These are phyloP conservation scores for Nomada hirtipes DNA, from an alignment of 2,888 invertebrate genomes.

Conservation along the genomic window DNA sequence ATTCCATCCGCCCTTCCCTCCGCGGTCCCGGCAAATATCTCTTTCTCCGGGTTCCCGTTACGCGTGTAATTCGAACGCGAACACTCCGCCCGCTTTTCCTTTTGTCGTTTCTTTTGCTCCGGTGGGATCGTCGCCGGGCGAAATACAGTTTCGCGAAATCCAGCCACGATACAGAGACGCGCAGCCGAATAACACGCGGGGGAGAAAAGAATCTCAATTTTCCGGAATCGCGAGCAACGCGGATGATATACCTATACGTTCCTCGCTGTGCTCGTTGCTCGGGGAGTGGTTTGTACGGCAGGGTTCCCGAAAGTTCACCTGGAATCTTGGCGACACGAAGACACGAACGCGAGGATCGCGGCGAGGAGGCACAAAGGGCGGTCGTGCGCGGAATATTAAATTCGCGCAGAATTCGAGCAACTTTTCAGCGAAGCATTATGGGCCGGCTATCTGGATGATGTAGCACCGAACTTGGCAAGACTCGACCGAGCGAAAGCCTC, in stretches of 20 bases:
- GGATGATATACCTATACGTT: slow-evolving; percentile 1
- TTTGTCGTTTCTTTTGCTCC: slow-evolving; percentile 3
- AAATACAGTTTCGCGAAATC: not conserved
- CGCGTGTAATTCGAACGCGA: slow-evolving; percentile 73
- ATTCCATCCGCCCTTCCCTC: slow-evolving; percentile 29
- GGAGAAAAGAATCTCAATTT: slow-evolving; percentile 18
- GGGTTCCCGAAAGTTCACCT: not conserved
- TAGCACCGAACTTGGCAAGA: slow-evolving; percentile 82
- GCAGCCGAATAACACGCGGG: slow-evolving; percentile 1
- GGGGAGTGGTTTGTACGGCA: not conserved
- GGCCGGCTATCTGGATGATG: slow-evolving; percentile 81
- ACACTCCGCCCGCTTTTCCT: slow-evolving; percentile 25
- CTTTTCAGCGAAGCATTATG: slow-evolving; percentile 81
- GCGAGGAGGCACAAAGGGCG: slow-evolving; percentile 45
- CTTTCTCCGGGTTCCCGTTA: slow-evolving; percentile 71
- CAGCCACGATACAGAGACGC: not conserved
- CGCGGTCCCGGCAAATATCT: slow-evolving; percentile 68
- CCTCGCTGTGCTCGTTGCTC: not conserved
- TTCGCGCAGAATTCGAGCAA: slow-evolving; percentile 81
- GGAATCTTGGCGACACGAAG: slow-evolving; percentile 5
- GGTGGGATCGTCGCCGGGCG: not conserved
- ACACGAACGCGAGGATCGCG: not conserved
- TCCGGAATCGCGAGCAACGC: slow-evolving; percentile 14
- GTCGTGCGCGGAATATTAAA: slow-evolving; percentile 82
- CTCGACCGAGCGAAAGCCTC: slow-evolving; percentile 68